Evolutionary conservation across 2,888 invertebrate species (phyloP).

Genomic region (Apomyelois bistriatella): DNA sequence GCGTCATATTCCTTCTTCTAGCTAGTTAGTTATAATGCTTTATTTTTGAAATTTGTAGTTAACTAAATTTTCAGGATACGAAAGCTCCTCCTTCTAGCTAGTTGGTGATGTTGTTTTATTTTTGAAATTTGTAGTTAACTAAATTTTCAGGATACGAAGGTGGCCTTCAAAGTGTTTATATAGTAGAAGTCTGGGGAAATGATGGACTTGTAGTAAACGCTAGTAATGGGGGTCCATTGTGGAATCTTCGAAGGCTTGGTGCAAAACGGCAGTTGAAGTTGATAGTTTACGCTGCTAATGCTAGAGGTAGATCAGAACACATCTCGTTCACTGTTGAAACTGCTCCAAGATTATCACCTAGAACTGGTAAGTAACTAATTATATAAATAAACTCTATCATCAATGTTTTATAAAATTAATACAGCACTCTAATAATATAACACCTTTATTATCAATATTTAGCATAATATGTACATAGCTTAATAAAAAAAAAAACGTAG

Average conservation of each 20-base stretch:
- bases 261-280: conserved; percentile 88
- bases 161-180: conserved; percentile 86
- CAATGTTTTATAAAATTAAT: no score
- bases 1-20: no score
- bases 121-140: no score
- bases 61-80: conserved; percentile 76
- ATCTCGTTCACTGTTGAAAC: conserved; percentile 70
- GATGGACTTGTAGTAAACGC: conserved; percentile 83
- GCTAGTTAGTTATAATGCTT: no score
- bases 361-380: conserved; percentile 47
- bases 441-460: no score
- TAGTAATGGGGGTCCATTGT: conserved; percentile 85
- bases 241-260: conserved; percentile 88
- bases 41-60: no score
- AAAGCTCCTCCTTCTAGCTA: no score
- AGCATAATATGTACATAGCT: no score
- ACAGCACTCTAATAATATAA: no score
- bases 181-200: conserved; percentile 84
- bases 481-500: no score
- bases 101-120: no score
- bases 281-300: conserved; percentile 90
- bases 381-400: not conserved
- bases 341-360: conserved; percentile 54
- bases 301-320: conserved; percentile 89
- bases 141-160: conserved; percentile 84